Evolutionary conservation across 2,113 vertebrate genomes (phyloP).

Genomic region (Atherinomorus stipes): DNA sequence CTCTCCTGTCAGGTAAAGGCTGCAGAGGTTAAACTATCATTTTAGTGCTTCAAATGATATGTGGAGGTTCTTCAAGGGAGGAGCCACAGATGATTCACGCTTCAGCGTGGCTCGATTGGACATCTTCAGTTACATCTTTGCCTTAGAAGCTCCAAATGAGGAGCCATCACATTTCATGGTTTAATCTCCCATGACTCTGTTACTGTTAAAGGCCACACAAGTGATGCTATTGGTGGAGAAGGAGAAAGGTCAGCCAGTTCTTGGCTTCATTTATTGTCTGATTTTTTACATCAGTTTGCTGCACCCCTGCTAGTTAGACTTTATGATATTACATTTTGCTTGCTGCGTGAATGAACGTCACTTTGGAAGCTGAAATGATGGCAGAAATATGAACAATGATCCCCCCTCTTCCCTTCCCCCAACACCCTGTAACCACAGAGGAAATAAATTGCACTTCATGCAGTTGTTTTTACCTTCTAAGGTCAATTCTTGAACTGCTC

Average conservation of each 20-base stretch:
- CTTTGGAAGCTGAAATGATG: too few relatives aligned
- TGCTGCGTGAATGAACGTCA: slow-evolving; percentile 37
- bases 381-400: too few relatives aligned
- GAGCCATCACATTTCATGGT: slow-evolving; percentile 34
- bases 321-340: slow-evolving; percentile 56
- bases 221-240: slow-evolving; percentile 47
- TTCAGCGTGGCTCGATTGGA: not conserved
- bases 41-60: slow-evolving; percentile 48
- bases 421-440: too few relatives aligned
- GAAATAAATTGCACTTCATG: too few relatives aligned
- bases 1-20: slow-evolving; percentile 2
- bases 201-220: slow-evolving; percentile 62
- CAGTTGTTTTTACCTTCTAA: too few relatives aligned
- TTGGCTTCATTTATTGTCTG: slow-evolving; percentile 59
- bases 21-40: slow-evolving; percentile 28
- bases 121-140: slow-evolving; percentile 11
- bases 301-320: slow-evolving; percentile 27
- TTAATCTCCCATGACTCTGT: slow-evolving; percentile 64
- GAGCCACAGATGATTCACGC: slow-evolving; percentile 30
- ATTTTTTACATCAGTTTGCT: slow-evolving; percentile 42
- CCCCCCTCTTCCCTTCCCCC: too few relatives aligned
- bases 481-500: too few relatives aligned
- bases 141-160: slow-evolving; percentile 42
- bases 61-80: slow-evolving; percentile 8
- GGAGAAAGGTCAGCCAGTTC: slow-evolving; percentile 55